Conservation (phyloP, 2,797 vertebrate genomes). For the Propithecus perrieri region DNA sequence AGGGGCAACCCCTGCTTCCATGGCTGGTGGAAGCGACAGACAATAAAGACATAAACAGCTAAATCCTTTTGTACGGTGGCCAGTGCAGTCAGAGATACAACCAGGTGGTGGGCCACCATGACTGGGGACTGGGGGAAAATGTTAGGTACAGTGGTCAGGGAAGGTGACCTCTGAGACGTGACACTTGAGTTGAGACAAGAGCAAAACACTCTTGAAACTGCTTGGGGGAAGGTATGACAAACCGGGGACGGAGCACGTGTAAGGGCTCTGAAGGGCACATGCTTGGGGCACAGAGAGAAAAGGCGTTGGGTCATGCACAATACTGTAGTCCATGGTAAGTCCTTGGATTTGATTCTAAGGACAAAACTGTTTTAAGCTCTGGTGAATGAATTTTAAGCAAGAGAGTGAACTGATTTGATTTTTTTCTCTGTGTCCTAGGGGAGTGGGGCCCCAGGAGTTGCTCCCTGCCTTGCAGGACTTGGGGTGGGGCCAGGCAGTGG, state of each 20-base stretch:
- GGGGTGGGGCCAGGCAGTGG: neutral
- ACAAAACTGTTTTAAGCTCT: neutral
- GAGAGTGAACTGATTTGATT: neutral
- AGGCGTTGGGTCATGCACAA: rapidly evolving
- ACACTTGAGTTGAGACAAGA: neutral
- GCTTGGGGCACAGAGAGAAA: neutral
- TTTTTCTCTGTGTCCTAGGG: neutral
- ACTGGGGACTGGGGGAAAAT: no score
- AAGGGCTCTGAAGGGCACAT: neutral
- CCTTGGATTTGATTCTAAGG: neutral
- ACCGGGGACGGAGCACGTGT: no score
- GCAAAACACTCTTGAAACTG: no score
- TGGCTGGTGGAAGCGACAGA: neutral
- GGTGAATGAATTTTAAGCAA: neutral
- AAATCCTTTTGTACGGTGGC: neutral
- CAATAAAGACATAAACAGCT: neutral
- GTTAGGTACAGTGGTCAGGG: neutral
- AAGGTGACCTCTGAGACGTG: neutral
- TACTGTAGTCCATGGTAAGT: neutral
- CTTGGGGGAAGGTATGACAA: neutral
- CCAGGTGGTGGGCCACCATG: neutral
- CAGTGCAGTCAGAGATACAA: neutral
- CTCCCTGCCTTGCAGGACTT: neutral
- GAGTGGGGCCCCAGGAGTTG: neutral
- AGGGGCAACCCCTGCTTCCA: neutral